Evolutionary conservation across 2,113 vertebrate species (phyloP).

Genomic region (Lampris incognitus): DNA sequence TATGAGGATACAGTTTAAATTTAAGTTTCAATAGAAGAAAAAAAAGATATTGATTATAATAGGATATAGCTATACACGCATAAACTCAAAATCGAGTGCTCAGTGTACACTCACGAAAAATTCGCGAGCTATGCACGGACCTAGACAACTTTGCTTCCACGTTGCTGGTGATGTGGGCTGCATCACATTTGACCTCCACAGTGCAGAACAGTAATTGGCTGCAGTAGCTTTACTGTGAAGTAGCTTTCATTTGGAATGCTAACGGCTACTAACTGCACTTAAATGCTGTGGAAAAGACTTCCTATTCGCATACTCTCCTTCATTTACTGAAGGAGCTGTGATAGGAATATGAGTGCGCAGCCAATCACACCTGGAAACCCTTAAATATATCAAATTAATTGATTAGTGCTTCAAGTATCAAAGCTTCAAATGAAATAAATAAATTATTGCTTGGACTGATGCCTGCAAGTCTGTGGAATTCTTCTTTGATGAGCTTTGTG

Average conservation of each 20-base stretch:
- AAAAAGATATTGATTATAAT: background rate
- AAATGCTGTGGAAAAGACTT: background rate
- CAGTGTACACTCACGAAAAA: no score
- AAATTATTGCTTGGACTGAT: background rate
- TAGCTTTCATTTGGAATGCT: background rate
- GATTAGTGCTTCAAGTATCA: background rate
- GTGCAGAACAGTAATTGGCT: no score
- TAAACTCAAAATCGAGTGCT: no score
- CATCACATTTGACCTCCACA: no score
- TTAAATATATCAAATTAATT: background rate
- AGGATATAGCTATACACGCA: no score
- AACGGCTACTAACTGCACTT: background rate
- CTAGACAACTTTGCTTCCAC: background rate
- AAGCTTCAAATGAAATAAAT: background rate
- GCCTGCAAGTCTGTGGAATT: no score
- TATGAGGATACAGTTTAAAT: background rate
- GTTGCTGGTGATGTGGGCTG: no score
- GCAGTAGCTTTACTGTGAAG: no score
- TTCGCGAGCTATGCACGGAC: background rate
- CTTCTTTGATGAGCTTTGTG: no score
- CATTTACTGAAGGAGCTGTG: no score
- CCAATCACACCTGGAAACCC: background rate
- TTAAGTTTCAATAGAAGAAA: slow-evolving; percentile 5
- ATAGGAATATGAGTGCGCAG: no score
- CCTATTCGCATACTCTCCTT: background rate